A percentile compares a stretch with the other conserved stretches of the same genome.
These are phyloP conservation scores for Drosophila setosimentum DNA, from an alignment of 2,888 invertebrate genomes.

Conservation along the genomic window DNA sequence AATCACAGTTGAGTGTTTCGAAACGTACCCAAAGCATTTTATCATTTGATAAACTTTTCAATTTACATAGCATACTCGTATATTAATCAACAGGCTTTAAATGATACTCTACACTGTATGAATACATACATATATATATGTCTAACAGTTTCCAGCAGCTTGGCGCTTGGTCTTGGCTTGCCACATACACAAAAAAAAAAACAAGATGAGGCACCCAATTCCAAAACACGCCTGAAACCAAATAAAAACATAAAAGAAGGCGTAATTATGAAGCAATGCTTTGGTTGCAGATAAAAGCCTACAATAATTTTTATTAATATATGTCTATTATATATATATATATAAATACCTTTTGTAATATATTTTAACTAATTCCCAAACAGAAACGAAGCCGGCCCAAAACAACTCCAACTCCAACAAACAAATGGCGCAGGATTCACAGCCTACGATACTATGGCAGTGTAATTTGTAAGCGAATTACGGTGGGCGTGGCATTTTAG, in stretches of 20 bases:
- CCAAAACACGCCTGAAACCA: conserved; percentile 23
- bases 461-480: conserved; percentile 92
- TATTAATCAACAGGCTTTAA: conserved; percentile 56
- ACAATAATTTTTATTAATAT: conserved; percentile 12
- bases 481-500: conserved; percentile 67
- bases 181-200: conserved; percentile 31
- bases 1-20: conserved; percentile 83
- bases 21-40: conserved; percentile 49
- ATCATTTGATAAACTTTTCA: conserved; percentile 50
- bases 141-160: conserved; percentile 59
- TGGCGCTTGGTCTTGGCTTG: conserved; percentile 64
- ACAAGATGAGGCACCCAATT: conserved; percentile 22
- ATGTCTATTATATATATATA: not conserved
- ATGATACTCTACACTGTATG: conserved; percentile 34
- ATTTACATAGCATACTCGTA: conserved; percentile 49
- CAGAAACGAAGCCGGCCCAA: conserved; percentile 97
- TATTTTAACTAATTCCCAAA: conserved; percentile 47
- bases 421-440: conserved; percentile 93
- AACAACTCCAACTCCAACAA: conserved; percentile 89
- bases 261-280: conserved; percentile 53
- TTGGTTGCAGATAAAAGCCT: conserved; percentile 66
- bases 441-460: conserved; percentile 99
- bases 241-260: conserved; percentile 16
- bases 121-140: conserved; percentile 15
- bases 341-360: not conserved